phyloP scores from a whole-genome alignment of 1,140 invertebrate genomes.

The Micrasema longulum region DNA sequence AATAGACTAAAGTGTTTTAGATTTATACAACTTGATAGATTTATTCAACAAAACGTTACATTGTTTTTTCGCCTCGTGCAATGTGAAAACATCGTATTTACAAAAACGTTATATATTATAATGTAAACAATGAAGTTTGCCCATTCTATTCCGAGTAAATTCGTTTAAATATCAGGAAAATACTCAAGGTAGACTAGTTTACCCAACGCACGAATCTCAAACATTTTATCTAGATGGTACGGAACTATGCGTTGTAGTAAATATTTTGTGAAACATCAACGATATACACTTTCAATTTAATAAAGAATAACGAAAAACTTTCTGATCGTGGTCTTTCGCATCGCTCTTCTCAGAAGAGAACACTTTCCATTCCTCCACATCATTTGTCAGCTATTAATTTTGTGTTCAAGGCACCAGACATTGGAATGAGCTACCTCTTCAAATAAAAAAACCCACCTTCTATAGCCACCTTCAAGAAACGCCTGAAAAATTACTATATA shows the following conservation, averaged over 20 bases:
- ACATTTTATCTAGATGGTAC: neutral
- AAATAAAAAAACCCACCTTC: too few relatives aligned
- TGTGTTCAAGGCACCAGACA: too few relatives aligned
- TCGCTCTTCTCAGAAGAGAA: too few relatives aligned
- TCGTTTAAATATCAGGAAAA: constrained; percentile 21
- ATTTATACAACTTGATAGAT: neutral
- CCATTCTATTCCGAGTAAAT: neutral
- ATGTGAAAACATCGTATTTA: neutral
- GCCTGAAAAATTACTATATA: too few relatives aligned
- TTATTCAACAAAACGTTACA: neutral
- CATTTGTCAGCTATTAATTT: too few relatives aligned
- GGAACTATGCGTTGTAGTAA: neutral
- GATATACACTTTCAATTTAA: neutral
- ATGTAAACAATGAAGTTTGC: neutral
- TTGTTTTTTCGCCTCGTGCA: neutral
- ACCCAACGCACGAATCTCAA: neutral
- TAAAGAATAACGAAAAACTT: neutral
- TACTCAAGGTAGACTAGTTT: neutral
- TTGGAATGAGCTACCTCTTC: too few relatives aligned
- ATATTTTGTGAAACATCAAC: neutral
- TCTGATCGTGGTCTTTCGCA: too few relatives aligned
- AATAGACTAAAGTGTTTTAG: too few relatives aligned
- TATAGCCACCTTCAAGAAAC: too few relatives aligned
- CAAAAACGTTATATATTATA: neutral
- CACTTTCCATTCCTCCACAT: too few relatives aligned